A percentile compares a stretch with the other conserved stretches of the same genome.
phyloP scores from a whole-genome alignment of 2,113 vertebrate species.

The Origma solitaria region DNA sequence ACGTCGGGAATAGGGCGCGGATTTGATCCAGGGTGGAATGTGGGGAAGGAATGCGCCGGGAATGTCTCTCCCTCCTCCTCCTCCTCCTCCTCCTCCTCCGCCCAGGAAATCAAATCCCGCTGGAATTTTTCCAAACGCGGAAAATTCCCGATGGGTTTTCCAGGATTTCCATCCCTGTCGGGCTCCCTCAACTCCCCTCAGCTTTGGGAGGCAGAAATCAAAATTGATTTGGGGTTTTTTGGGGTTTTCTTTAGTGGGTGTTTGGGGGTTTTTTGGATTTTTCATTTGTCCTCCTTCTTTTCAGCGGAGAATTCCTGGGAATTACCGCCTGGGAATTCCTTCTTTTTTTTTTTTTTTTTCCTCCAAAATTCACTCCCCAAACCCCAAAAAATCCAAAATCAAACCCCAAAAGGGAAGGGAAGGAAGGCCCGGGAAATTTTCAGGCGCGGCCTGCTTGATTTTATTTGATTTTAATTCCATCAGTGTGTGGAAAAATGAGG shows the following conservation, averaged over 20 bases:
- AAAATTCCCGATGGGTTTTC: background rate
- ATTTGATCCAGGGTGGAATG: constrained; percentile 33
- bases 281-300: too few species aligned
- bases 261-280: too few species aligned
- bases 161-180: background rate
- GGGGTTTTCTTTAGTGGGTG: too few species aligned
- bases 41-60: background rate
- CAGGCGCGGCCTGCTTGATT: background rate
- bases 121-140: constrained; percentile 14
- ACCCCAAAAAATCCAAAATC: background rate
- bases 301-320: background rate
- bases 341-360: background rate
- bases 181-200: background rate
- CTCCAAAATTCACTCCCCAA: background rate
- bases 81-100: too few species aligned
- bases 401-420: background rate
- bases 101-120: constrained; percentile 6
- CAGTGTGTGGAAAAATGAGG: background rate
- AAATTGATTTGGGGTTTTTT: background rate
- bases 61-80: background rate
- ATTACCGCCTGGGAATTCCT: background rate
- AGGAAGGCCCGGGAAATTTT: background rate
- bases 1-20: background rate
- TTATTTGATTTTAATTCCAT: background rate
- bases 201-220: background rate